Evolutionary conservation across 2,888 invertebrate species (phyloP).

Genomic region (Drosophila mulleri): DNA sequence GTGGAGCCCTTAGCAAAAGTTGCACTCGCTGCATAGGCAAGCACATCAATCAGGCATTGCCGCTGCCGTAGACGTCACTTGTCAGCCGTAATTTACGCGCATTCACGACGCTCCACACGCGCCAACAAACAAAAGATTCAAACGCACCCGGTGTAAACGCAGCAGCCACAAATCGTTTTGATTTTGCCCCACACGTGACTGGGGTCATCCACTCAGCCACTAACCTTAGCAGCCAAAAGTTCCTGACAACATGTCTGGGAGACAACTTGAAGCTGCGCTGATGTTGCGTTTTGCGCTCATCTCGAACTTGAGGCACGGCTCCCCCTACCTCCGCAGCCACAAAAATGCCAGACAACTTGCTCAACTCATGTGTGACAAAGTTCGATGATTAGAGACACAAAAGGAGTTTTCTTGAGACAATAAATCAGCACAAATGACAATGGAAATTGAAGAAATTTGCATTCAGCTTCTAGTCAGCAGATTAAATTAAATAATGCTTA

Average conservation of each 20-base stretch:
- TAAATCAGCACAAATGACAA: background rate
- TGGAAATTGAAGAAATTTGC: background rate
- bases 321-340: background rate
- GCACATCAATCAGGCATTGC: constrained; percentile 72
- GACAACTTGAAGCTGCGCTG: constrained; percentile 34
- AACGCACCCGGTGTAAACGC: constrained; percentile 34
- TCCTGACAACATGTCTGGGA: constrained; percentile 33
- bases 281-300: constrained; percentile 30
- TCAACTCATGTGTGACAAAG: constrained; percentile 1
- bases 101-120: constrained; percentile 52
- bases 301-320: background rate
- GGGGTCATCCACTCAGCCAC: constrained; percentile 33
- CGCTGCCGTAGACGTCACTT: constrained; percentile 60
- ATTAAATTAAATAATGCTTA: too few relatives aligned
- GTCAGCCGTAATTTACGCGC: constrained; percentile 79
- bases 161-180: constrained; percentile 65
- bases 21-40: constrained; percentile 58
- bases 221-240: constrained; percentile 2
- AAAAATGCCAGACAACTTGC: constrained; percentile 6
- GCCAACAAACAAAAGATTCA: constrained; percentile 72
- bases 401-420: background rate
- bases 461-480: background rate
- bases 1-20: constrained; percentile 51
- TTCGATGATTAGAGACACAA: constrained; percentile 1
- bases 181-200: constrained; percentile 68